Percentiles rank a stretch among this genome's conserved stretches.
These are phyloP conservation scores for Heliconius erato DNA, from an alignment of 2,888 invertebrate species.

Conservation along the genomic window DNA sequence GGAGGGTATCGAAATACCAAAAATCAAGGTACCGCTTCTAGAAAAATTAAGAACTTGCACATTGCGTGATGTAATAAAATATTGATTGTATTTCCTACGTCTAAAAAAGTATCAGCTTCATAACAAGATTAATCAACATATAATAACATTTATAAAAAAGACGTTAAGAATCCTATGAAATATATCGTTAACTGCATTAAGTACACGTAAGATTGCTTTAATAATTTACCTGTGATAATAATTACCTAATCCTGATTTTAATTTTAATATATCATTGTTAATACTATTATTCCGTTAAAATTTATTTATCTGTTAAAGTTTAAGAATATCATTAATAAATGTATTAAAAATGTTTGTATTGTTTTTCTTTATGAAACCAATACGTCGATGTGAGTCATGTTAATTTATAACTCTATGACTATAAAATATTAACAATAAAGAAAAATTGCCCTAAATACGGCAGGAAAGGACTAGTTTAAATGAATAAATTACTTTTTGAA, in stretches of 20 bases:
- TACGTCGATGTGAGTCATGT: not conserved
- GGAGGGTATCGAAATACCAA: constrained; percentile 85
- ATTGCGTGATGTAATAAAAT: constrained; percentile 24
- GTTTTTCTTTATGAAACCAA: not conserved
- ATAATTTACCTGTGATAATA: constrained; percentile 22
- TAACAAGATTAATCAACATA: not conserved
- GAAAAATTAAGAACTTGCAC: constrained; percentile 73
- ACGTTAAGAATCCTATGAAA: not conserved
- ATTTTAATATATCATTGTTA: not conserved
- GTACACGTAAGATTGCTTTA: constrained; percentile 4
- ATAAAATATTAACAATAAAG: too few species aligned
- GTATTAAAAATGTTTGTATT: not conserved
- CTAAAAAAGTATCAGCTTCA: not conserved
- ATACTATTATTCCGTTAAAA: not conserved
- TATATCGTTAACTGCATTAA: not conserved
- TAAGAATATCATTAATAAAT: not conserved
- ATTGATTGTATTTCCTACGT: not conserved
- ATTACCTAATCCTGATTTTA: not conserved
- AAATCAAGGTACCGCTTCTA: constrained; percentile 80
- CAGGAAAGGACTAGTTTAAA: too few species aligned
- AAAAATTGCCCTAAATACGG: too few species aligned
- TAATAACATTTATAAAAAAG: not conserved
- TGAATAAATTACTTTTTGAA: too few species aligned
- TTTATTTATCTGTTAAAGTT: not conserved
- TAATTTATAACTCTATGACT: too few species aligned